Percentiles rank a stretch among this genome's conserved stretches.
Conservation (phyloP, 2,113 vertebrate species). For the Brienomyrus longianalis region DNA sequence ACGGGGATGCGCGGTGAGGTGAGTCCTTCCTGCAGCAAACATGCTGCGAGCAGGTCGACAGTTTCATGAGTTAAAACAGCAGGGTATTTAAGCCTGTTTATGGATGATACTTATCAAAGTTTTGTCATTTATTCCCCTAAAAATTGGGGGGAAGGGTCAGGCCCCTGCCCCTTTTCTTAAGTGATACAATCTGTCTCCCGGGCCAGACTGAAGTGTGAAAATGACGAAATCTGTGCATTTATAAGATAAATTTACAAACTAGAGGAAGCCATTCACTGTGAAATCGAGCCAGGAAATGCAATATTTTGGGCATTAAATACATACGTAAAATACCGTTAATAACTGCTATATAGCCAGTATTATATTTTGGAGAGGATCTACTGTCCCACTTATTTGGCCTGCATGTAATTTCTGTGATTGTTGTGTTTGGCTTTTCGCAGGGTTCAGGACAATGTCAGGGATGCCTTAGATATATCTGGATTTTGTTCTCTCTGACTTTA, state of each 20-base stretch:
- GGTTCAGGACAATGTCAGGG: background rate
- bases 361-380: slow-evolving; percentile 21
- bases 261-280: background rate
- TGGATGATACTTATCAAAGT: too few relatives aligned
- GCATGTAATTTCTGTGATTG: slow-evolving; percentile 5
- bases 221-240: slow-evolving; percentile 11
- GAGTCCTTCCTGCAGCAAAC: slow-evolving; percentile 29
- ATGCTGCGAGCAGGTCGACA: background rate
- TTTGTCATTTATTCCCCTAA: too few relatives aligned
- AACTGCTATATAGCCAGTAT: background rate
- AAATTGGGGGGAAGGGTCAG: too few relatives aligned
- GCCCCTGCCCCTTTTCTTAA: background rate
- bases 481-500: slow-evolving; percentile 25
- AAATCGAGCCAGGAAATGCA: background rate
- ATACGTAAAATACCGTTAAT: background rate
- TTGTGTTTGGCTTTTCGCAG: slow-evolving; percentile 8
- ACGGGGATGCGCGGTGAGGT: too few relatives aligned
- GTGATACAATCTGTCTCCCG: slow-evolving; percentile 18
- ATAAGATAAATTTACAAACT: too few relatives aligned
- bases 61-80: too few relatives aligned
- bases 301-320: background rate
- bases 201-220: background rate
- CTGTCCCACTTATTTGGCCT: slow-evolving; percentile 12
- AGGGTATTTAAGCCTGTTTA: too few relatives aligned
- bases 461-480: background rate